Conservation (phyloP, 2,888 invertebrate species). For the Lasioglossum leucozonium region DNA sequence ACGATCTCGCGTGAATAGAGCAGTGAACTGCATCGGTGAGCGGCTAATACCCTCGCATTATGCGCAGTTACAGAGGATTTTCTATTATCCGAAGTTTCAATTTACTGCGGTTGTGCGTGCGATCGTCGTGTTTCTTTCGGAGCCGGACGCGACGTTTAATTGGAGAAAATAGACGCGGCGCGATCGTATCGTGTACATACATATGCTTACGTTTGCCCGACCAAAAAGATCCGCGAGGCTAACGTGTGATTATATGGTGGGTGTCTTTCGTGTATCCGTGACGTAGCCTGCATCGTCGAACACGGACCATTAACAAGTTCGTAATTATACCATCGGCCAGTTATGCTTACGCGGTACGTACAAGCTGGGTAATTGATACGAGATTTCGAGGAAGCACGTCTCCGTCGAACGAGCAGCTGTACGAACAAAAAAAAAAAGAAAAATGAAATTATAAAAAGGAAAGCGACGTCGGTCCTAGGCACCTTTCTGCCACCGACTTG, state of each 20-base stretch:
- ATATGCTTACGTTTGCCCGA: background rate
- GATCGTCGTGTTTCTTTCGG: slow-evolving; percentile 34
- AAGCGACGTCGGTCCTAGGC: slow-evolving; percentile 40
- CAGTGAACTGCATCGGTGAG: slow-evolving; percentile 20
- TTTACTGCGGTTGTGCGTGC: slow-evolving; percentile 45
- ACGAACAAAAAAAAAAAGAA: no score
- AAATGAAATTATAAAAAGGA: slow-evolving; percentile 26
- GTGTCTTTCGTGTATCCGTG: slow-evolving; percentile 55
- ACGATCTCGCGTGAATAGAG: slow-evolving; percentile 32
- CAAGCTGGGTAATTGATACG: slow-evolving; percentile 63
- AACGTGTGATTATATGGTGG: slow-evolving; percentile 64
- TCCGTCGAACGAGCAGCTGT: slow-evolving; percentile 28
- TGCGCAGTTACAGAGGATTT: slow-evolving; percentile 25
- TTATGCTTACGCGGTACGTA: slow-evolving; percentile 57
- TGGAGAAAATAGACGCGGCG: slow-evolving; percentile 43
- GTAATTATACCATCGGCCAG: slow-evolving; percentile 62
- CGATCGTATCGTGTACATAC: slow-evolving; percentile 41
- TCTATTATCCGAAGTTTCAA: slow-evolving; percentile 48
- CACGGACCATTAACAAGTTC: slow-evolving; percentile 69
- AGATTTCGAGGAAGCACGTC: slow-evolving; percentile 67
- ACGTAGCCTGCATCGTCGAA: slow-evolving; percentile 46
- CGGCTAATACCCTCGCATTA: slow-evolving; percentile 51
- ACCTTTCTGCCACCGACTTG: slow-evolving; percentile 58
- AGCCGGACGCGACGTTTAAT: slow-evolving; percentile 43
- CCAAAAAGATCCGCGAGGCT: slow-evolving; percentile 43